phyloP scores from a whole-genome alignment of 1,140 invertebrate genomes.

The Adoxophyes honmai region DNA sequence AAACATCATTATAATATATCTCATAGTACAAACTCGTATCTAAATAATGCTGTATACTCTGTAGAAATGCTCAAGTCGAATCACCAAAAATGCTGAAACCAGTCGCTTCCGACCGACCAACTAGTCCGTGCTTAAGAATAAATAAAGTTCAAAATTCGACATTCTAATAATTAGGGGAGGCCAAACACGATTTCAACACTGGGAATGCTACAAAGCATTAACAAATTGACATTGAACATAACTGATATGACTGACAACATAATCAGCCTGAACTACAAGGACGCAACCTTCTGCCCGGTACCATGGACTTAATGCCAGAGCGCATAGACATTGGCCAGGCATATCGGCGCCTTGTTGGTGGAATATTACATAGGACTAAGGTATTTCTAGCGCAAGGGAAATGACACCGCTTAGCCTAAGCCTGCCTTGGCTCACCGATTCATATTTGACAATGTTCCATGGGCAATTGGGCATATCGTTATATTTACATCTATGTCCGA shows the following conservation, averaged over 20 bases:
- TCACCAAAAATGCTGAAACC: constrained; percentile 38
- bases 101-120: constrained; percentile 12
- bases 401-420: too few relatives aligned
- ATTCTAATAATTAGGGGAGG: constrained; percentile 19
- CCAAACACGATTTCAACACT: constrained; percentile 31
- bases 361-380: too few relatives aligned
- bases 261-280: too few relatives aligned
- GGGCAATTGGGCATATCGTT: too few relatives aligned
- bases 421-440: too few relatives aligned
- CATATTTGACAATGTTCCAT: too few relatives aligned
- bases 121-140: constrained; percentile 17
- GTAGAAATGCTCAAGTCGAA: constrained; percentile 40
- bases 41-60: constrained; percentile 20
- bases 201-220: constrained; percentile 24
- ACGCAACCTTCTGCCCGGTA: too few relatives aligned
- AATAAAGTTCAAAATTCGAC: constrained; percentile 19
- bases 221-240: constrained; percentile 18
- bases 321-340: too few relatives aligned
- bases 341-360: too few relatives aligned
- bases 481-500: too few relatives aligned
- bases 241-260: constrained; percentile 3
- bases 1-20: constrained; percentile 25
- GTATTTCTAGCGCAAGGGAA: too few relatives aligned
- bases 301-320: too few relatives aligned
- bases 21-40: constrained; percentile 23